These are phyloP conservation scores for Pipra filicauda DNA, from an alignment of 2,113 vertebrate species.

Conservation along the genomic window DNA sequence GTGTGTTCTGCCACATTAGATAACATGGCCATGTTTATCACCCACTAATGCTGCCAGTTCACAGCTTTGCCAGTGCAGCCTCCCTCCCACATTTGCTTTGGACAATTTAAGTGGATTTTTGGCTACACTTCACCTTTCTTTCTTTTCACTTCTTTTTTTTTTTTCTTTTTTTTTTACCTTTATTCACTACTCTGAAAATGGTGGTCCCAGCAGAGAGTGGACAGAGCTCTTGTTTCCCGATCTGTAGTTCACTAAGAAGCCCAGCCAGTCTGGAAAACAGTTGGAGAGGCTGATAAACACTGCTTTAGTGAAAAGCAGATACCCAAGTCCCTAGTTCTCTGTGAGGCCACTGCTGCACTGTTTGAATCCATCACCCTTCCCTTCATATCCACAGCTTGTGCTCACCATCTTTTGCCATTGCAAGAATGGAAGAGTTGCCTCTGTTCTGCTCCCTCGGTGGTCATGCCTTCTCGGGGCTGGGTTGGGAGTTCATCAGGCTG, in stretches of 20 bases:
- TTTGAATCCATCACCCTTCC: neutral
- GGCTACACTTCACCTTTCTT: neutral
- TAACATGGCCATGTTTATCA: neutral
- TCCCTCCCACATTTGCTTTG: neutral
- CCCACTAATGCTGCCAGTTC: neutral
- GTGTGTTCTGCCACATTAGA: neutral
- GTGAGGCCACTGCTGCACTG: neutral
- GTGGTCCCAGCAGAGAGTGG: neutral
- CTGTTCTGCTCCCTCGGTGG: neutral
- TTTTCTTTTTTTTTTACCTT: neutral
- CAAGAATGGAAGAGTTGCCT: neutral
- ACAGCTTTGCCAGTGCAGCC: neutral
- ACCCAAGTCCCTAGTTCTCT: neutral
- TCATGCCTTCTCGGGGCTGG: neutral
- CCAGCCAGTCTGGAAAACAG: neutral
- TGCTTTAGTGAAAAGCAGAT: neutral
- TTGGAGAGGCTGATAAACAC: neutral
- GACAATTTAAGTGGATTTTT: neutral
- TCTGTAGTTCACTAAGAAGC: neutral
- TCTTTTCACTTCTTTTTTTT: neutral
- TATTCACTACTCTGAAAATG: neutral
- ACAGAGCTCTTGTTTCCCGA: neutral
- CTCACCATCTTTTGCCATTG: neutral
- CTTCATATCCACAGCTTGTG: neutral
- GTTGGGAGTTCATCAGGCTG: neutral